These are phyloP conservation scores for Rhopilema esculentum DNA, from an alignment of 30 jellyfish, hydroid and myxozoan genomes.

Conservation along the genomic window DNA sequence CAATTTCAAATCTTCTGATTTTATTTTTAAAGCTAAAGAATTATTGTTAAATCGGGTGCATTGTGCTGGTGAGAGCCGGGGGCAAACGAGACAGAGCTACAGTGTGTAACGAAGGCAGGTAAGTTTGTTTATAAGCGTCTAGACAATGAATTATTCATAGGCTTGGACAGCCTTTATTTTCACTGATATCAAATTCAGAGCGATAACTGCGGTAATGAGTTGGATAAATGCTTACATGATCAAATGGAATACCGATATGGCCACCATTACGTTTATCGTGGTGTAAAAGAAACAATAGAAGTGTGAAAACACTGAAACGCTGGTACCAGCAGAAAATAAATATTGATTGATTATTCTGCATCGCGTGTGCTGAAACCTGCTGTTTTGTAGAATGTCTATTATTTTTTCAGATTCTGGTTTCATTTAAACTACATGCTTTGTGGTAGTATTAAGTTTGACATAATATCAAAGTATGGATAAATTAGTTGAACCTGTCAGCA, in stretches of 20 bases:
- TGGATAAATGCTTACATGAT: too few species aligned
- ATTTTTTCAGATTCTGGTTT: background rate
- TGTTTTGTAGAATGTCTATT: background rate
- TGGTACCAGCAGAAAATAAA: background rate
- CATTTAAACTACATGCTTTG: too few species aligned
- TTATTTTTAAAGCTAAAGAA: too few species aligned
- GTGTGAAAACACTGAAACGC: background rate
- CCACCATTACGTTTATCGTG: background rate
- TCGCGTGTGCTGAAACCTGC: background rate
- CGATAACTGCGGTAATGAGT: too few species aligned
- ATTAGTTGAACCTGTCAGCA: too few species aligned
- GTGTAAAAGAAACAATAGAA: background rate
- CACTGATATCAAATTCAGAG: background rate
- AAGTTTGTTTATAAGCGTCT: background rate
- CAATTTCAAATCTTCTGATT: too few species aligned
- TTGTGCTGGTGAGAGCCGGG: too few species aligned
- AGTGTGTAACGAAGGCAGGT: background rate
- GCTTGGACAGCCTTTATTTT: background rate
- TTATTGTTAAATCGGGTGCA: too few species aligned
- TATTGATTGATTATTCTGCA: background rate
- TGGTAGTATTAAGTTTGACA: too few species aligned
- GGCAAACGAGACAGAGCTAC: background rate
- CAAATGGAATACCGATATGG: background rate
- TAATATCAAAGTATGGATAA: too few species aligned
- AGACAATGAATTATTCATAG: conserved; percentile 58